Base-by-base conservation (phyloP, 2,113 vertebrate species). In the Cryptoleucopteryx plumbea region DNA sequence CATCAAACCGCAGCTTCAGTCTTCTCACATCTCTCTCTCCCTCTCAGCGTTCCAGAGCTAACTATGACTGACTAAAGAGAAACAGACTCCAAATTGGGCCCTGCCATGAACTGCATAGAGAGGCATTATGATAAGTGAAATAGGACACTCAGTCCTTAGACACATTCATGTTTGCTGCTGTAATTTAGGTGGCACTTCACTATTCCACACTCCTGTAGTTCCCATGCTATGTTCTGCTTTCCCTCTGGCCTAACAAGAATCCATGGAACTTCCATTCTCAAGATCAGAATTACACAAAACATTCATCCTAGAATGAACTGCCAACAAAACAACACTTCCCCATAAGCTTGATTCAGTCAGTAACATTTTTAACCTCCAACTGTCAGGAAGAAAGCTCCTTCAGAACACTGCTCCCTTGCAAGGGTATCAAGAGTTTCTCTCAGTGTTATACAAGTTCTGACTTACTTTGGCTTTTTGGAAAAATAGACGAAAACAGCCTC, bases 391-490 rank as follows among this genome's bases (percentile, higher is more conserved):
- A 79, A 91, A 53, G 58, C 58, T 78, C 88, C 43, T 86, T 73
- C 70, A 65, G 58, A 86, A 82, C 48, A 63, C 63, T 40, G 56
- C 61, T 87, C 36, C 52, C 63, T 68, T 86, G 50, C 62, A 85
- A 67, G 29, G 31, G 38, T 61, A 73, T 62, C 73, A 82, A 75
- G 36, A 70, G 32, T 82, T 67, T 45, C 66, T 55, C 42, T 66
- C 27, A 85, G 50, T 71, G 23, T 66, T 79, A 75, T 32, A 62
- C 26, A 86, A 65, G 40, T 82, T 82, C 43, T 40, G 82, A 94
- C 98, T 98, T 98, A 99, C 99, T 99, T 99, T 99, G 97, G 99
- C 98, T 99, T 99, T 99, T 95, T 99, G 98, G 97, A 99, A 99
- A 98, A 99, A 99, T 75, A 99, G 98, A 88, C 99, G 98, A 97